Base-by-base conservation (phyloP, 2,113 vertebrate species). In the Silurus meridionalis region DNA sequence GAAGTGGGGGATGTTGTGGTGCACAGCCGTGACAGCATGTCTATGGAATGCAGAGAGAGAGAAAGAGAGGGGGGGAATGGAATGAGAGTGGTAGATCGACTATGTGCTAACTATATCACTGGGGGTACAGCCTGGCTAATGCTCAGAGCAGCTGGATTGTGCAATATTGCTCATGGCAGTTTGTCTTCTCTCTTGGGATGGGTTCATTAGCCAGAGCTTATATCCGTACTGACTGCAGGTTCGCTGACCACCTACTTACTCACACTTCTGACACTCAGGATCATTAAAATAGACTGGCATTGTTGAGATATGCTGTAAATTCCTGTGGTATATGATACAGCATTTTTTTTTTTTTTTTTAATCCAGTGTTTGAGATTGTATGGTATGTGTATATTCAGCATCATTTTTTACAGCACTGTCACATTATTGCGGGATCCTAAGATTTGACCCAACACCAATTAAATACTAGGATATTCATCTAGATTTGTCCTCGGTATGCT, bases 1-100 rank as follows among this genome's bases (percentile, higher is more conserved):
- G 57, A 46, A n/a, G 60, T 37, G 64, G 84, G 60, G 69, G 67
- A 64, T 79, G 72, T 79, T 69, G 64, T 83, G 79, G 55, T 84
- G 53, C 64, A 88, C 82, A 64, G 88, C 83, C 57, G 53, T 87
- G 87, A 86, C 55, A n/a, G 79, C 86, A 90, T 89, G 75, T 85
- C 71, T 78, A 66, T 86, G 91, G 83, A 23, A 88, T 85, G 71
- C 83, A 46, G 60, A 74, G 17, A 55, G 64, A 23, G 79, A 7
- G 57, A 11, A 21, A 11, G 14, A 37, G 64, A 50, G n/a, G 7
- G 55, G 5, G 74, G 5, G 28, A 9, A 28, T 17, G 85, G 79
- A 82, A 82, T 86, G 69, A 61, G 74, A 19, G 19, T 72, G 75
- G 71, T 84, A 50, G 23, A 58, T 52, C 53, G 66, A 83, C 82